phyloP scores from a whole-genome alignment of 1,140 invertebrate genomes.

The Gyrodactylus salaris region DNA sequence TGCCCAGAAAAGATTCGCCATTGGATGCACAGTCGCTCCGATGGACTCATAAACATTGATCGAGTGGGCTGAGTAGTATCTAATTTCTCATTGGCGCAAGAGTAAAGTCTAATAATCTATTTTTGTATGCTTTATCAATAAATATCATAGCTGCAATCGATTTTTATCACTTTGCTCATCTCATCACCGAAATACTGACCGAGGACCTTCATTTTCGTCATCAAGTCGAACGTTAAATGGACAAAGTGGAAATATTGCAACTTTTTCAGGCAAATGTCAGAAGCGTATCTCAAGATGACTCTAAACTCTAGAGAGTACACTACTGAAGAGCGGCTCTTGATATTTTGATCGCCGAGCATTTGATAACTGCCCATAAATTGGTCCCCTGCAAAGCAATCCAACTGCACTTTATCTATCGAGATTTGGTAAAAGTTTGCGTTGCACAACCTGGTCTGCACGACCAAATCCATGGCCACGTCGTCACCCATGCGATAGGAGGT shows the following conservation, averaged over 20 bases:
- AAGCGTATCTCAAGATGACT: not conserved
- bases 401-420: not conserved
- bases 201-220: not conserved
- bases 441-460: not conserved
- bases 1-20: not conserved
- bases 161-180: not conserved
- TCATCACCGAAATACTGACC: not conserved
- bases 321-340: not conserved
- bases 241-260: not conserved
- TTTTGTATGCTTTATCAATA: not conserved
- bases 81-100: not conserved
- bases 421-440: not conserved
- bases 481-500: too few species aligned
- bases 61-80: not conserved
- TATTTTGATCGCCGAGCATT: not conserved
- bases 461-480: not conserved
- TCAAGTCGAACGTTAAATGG: not conserved
- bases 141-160: not conserved
- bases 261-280: not conserved
- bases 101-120: not conserved
- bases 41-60: not conserved
- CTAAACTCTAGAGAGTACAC: not conserved
- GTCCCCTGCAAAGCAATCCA: not conserved
- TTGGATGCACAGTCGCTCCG: not conserved
- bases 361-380: not conserved